Evolutionary conservation across 2,113 vertebrate genomes (phyloP), one percentile per base, ranked within the genome.

Genomic region (Hippocampus mohnikei): DNA sequence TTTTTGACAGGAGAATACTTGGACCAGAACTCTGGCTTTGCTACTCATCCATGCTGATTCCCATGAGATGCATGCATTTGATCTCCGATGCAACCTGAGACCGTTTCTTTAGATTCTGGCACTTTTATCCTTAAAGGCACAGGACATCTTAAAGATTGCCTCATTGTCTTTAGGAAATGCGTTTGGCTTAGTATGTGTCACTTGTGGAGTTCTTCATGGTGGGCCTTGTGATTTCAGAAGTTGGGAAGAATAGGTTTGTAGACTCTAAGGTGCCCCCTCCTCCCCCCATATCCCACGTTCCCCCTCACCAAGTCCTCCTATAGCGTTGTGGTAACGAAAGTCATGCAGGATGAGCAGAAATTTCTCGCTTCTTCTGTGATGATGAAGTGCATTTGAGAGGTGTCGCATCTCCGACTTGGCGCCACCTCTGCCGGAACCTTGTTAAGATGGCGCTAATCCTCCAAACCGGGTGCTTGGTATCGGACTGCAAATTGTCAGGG

Each of bases 371-470:
- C 16, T 27, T 15, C 18, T 62, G 13, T 65, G 66, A 71, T 67
- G 65, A 75, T 71, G 69, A 69, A 50, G 73, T 69, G 33, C 44
- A 67, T 72, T 79, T 63, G 69, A 12, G 66, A 69, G 65, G 64
- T 60, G 75, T 76, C 33, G 59, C 74, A 67, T 72, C 27, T 74
- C 59, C 68, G 65, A 71, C 67, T 64, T 59, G 73, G 64, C 72
- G 82, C 83, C 69, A 59, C 56, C 27, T 64, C 66, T 44, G 48
- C 78, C 29, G 27, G 76, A 78, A 80, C 74, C 59, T 6, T 59
- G 64, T 70, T 78, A 69, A 58, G 33, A 68, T 74, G 61, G 69
- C 67, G 53, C 20, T 81, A 84, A 84, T 80, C 80, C 75, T 66
- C 73, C 33, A 27, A 23, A 58, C 66, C 77, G 67, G 77, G 61